Percentiles rank a stretch among this genome's conserved stretches.
Evolutionary conservation across 2,797 vertebrate genomes (phyloP).

Genomic region (Leucoraja ocellata): DNA sequence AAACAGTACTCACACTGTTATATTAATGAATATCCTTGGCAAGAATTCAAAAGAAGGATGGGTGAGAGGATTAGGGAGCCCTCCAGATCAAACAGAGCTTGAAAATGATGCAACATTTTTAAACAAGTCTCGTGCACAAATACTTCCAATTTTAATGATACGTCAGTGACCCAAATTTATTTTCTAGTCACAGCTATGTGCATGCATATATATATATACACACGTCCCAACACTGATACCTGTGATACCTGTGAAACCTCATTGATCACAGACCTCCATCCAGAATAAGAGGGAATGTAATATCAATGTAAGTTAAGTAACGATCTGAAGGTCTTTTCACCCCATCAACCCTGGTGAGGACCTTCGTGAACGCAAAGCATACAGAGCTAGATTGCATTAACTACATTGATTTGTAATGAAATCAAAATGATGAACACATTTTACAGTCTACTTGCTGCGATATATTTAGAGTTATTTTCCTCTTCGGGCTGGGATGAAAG

Average conservation of each 20-base stretch:
- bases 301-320: not conserved
- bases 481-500: not conserved
- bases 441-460: not conserved
- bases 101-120: not conserved
- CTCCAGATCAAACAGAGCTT: not conserved
- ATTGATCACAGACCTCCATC: too few species aligned
- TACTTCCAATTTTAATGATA: not conserved
- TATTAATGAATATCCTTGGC: not conserved
- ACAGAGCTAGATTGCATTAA: not conserved
- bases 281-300: not conserved
- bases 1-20: too few species aligned
- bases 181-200: too few species aligned
- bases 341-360: not conserved
- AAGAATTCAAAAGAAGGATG: not conserved
- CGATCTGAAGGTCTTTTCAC: not conserved
- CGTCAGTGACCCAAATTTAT: too few species aligned
- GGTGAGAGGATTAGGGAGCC: not conserved
- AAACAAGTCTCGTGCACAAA: not conserved
- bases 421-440: not conserved
- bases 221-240: too few species aligned
- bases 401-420: not conserved
- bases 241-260: too few species aligned
- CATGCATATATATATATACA: too few species aligned
- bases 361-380: not conserved
- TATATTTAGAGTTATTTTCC: not conserved